Conservation (phyloP, 2,888 invertebrate species). For the Himalopsyche anomala region DNA sequence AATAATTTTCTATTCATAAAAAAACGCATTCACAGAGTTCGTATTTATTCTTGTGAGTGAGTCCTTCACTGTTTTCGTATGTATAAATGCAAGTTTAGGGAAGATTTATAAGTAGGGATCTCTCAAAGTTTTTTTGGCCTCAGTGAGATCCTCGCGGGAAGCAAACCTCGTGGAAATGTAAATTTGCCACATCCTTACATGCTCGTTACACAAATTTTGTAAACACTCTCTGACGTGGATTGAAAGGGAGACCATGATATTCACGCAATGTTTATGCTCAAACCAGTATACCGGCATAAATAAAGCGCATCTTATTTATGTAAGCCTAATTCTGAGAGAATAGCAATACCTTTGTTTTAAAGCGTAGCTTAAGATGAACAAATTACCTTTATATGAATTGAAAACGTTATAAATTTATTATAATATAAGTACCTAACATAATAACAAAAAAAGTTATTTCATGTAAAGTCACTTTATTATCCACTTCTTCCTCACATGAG, state of each 20-base stretch:
- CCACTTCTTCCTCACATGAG: too few relatives aligned
- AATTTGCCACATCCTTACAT: constrained; percentile 38
- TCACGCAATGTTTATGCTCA: background rate
- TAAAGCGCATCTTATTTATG: background rate
- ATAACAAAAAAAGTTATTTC: too few relatives aligned
- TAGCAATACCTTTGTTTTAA: too few relatives aligned
- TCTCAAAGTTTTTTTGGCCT: constrained; percentile 31
- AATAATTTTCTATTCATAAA: background rate
- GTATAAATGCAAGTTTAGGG: constrained; percentile 46
- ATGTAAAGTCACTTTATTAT: too few relatives aligned
- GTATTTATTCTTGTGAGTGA: background rate
- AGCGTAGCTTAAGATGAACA: too few relatives aligned
- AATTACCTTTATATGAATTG: too few relatives aligned
- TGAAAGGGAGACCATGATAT: background rate
- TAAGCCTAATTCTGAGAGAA: background rate
- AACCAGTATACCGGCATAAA: background rate
- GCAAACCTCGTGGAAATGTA: constrained; percentile 39
- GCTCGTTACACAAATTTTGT: constrained; percentile 48
- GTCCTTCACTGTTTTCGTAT: constrained; percentile 22
- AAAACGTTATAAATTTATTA: too few relatives aligned
- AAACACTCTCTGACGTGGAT: constrained; percentile 44
- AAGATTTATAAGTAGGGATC: constrained; percentile 28
- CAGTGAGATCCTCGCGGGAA: constrained; percentile 3
- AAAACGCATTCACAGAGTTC: background rate
- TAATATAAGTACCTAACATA: too few relatives aligned